Base-by-base conservation (phyloP, 2,888 invertebrate species). In the Hirtodrosophila alboralis region DNA sequence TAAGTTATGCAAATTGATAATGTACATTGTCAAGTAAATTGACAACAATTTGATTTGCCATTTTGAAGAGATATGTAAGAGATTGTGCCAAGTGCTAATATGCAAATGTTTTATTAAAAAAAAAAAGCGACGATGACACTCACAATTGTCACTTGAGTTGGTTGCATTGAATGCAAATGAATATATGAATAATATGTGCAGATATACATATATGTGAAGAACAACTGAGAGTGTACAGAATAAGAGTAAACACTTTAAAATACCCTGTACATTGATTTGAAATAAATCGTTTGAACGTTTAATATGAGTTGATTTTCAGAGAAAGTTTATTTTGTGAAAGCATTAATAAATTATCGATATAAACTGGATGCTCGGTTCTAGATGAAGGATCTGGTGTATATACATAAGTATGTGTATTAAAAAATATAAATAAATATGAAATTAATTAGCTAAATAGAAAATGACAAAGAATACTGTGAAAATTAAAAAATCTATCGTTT, bases 1-100 rank as follows among this genome's bases (percentile, higher is more conserved):
- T 64, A 69, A 69, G 65, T 58, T 84, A 84, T 77, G 84, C 81
- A 84, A 77, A 77, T 80, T 74, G 58, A 51, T 60, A 52, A 34
- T 74, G 63, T 70, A 40, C 60, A 49, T 59, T 65, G 65, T 75
- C 60, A n/a, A n/a, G 34, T 49, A 61, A 62, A 73, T 67, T 61
- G 78, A 78, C 81, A 70, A 63, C 81, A 77, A n/a, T 81, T 84
- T 84, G 84, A 70, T 77, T 81, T 78, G 78, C 78, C 84, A 60
- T 77, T 74, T 66, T 52, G 41, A 56, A 56, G 70, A 61, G 54
- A 57, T 31, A 33, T 34, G n/a, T n/a, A n/a, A 47, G 57, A 53
- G 56, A 53, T 52, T 49, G 34, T 41, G 60, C 67, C 76, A 79
- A 75, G 75, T 76, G 75, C 47, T 53, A 59, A 74, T 74, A 81